Base-by-base conservation (phyloP, 2,888 invertebrate genomes). In the Octonoba sinensis region DNA sequence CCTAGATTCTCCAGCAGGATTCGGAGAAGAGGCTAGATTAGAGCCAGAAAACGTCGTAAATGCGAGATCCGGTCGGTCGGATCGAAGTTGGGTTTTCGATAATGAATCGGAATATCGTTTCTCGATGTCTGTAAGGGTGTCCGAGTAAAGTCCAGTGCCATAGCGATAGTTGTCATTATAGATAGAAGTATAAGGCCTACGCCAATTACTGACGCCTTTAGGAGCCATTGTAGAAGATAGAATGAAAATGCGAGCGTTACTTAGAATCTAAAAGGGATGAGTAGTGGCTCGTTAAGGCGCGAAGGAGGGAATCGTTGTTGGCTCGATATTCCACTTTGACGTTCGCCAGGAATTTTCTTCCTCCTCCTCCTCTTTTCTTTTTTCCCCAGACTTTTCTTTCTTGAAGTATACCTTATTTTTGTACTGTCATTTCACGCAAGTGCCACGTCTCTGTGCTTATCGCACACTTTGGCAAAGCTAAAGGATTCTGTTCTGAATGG, bases 91-190 rank as follows among this genome's bases (percentile, higher is more conserved):
- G 16, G 86, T 85, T 69, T 73, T 71, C 15, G 83, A 75, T 44
- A 85, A 60, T 12, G 85, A 82, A 16, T 84, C 83, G 54, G 82
- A 66, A 60, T 85, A 85, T 54, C 85, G 74, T 54, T 84, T 84
- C 57, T 86, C 86, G 62, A 86, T 85, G 56, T 84, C 85, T 49
- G 79, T 72, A 16, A 86, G 49, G 1, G 84, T 85, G 36, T 84
- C 84, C 36, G 85, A 84, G 71, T 86, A 86, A 13, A 86, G 73
- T n/a, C 83, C 82, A 27, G 83, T 85, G 11, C 86, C 86, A 60
- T 83, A 86, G 24, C 82, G 82, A 71, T 86, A 85, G 69, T 86
- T 86, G 62, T 85, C 84, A 36, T 84, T 85, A 74, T 86, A 86
- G 71, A 86, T 86, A 16, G 75, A 65, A 6, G 85, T 85, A 57